A percentile compares a stretch with the other conserved stretches of the same genome.
Evolutionary conservation across 2,113 vertebrate genomes (phyloP).

Genomic region (Helogale parvula): DNA sequence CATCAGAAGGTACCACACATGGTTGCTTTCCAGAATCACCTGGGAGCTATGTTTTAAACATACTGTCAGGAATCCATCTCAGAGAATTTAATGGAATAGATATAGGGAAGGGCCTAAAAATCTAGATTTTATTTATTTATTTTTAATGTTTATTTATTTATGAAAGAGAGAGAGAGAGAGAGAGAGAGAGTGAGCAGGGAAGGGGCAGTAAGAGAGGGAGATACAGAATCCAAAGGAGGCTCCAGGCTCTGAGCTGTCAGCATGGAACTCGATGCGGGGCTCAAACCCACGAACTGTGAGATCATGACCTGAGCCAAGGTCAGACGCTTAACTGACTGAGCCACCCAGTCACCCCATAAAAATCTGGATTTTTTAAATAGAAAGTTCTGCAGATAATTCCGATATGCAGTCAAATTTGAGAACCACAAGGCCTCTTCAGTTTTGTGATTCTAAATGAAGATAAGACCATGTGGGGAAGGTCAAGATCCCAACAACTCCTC

Average conservation of each 20-base stretch:
- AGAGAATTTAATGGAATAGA: background rate
- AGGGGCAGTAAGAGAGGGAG: too few species aligned
- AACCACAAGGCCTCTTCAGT: background rate
- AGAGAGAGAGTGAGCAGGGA: too few species aligned
- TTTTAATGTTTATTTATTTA: too few species aligned
- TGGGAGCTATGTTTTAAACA: background rate
- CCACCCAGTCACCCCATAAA: too few species aligned
- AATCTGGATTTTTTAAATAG: background rate
- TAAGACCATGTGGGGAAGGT: fast-evolving
- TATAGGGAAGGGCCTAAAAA: background rate
- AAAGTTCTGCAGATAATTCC: background rate
- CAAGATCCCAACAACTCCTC: background rate
- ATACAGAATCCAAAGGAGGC: too few species aligned
- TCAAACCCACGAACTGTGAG: too few species aligned
- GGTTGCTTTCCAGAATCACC: background rate
- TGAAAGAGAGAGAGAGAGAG: too few species aligned
- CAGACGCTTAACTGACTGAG: too few species aligned
- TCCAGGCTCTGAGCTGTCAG: too few species aligned
- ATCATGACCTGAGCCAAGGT: too few species aligned
- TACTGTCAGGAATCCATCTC: background rate
- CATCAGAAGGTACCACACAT: background rate
- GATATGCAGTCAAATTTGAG: background rate
- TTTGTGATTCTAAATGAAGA: background rate
- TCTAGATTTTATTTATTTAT: too few species aligned
- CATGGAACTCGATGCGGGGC: too few species aligned